Percentiles rank a stretch among this genome's conserved stretches.
Conservation (phyloP, 2,888 invertebrate genomes). For the Habroteleia sp. region DNA sequence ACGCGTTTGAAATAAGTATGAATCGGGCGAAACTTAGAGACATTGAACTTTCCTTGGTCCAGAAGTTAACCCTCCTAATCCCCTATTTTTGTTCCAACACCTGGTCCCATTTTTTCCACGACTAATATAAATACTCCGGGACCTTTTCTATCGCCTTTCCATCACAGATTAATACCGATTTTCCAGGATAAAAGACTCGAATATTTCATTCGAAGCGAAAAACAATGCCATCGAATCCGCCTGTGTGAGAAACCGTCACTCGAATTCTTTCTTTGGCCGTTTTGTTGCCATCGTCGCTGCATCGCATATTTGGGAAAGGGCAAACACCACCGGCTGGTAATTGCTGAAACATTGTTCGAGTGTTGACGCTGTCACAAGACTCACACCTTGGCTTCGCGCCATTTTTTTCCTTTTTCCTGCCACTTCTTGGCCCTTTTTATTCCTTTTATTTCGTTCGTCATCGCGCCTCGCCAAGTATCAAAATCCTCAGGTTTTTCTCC, state of each 20-base stretch:
- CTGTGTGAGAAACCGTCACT: constrained; percentile 17
- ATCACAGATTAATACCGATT: constrained; percentile 6
- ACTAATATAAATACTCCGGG: constrained; percentile 4
- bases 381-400: constrained; percentile 56
- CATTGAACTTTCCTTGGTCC: not conserved
- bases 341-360: constrained; percentile 75
- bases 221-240: constrained; percentile 10
- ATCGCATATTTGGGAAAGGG: constrained; percentile 69
- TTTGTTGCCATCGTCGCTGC: constrained; percentile 68
- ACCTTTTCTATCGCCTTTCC: not conserved
- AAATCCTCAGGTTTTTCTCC: too few relatives aligned
- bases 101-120: constrained; percentile 28
- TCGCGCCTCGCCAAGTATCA: too few relatives aligned
- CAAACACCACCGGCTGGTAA: constrained; percentile 73
- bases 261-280: constrained; percentile 2
- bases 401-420: constrained; percentile 5
- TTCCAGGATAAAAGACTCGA: too few relatives aligned
- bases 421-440: constrained; percentile 23
- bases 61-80: constrained; percentile 3
- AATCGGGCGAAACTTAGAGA: too few relatives aligned
- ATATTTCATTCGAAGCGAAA: constrained; percentile 8
- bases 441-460: constrained; percentile 16
- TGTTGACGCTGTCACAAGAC: constrained; percentile 77
- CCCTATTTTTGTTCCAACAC: constrained; percentile 7
- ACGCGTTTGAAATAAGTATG: too few relatives aligned